phyloP scores from a whole-genome alignment of 2,888 invertebrate species.

The Autographa pulchrina region DNA sequence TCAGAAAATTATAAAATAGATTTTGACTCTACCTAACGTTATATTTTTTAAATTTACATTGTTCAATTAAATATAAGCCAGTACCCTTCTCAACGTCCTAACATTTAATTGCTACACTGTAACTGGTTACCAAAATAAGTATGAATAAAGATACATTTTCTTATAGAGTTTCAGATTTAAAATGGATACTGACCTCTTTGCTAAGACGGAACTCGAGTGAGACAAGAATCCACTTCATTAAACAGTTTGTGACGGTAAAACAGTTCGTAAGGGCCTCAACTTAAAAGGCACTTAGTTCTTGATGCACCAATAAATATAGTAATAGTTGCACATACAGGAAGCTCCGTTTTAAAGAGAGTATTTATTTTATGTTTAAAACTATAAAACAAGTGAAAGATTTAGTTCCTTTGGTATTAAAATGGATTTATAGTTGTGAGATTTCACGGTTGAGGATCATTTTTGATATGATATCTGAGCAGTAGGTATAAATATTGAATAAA shows the following conservation, averaged over 20 bases:
- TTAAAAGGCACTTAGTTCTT: conserved; percentile 4
- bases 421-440: not conserved
- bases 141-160: too few relatives aligned
- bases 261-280: conserved; percentile 4
- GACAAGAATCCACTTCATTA: conserved; percentile 1
- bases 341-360: not conserved
- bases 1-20: too few relatives aligned
- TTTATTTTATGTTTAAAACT: not conserved
- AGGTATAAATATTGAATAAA: too few relatives aligned
- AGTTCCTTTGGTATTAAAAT: not conserved
- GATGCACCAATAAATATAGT: conserved; percentile 3
- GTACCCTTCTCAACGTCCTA: too few relatives aligned
- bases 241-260: not conserved
- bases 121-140: too few relatives aligned
- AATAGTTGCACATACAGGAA: not conserved
- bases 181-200: not conserved
- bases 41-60: too few relatives aligned
- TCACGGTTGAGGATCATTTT: not conserved
- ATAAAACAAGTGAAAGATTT: not conserved
- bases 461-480: too few relatives aligned
- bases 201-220: not conserved
- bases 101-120: too few relatives aligned
- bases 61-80: too few relatives aligned
- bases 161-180: not conserved
- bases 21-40: too few relatives aligned